These are phyloP conservation scores for Conomelus anceps DNA, from an alignment of 2,888 invertebrate species.

Conservation along the genomic window DNA sequence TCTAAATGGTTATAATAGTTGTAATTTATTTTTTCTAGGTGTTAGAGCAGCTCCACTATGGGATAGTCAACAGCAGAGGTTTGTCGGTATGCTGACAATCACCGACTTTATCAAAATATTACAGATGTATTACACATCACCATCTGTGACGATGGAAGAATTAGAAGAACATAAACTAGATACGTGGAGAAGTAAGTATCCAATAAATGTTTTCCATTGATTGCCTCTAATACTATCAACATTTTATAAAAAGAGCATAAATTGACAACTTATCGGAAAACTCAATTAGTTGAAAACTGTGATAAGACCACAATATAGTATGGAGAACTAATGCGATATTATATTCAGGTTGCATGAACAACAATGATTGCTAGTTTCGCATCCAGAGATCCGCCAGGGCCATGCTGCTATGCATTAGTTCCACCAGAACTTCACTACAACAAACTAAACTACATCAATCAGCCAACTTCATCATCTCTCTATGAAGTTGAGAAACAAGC, in stretches of 20 bases:
- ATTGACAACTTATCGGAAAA: neutral
- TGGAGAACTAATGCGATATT: neutral
- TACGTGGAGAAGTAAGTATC: constrained; percentile 80
- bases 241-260: no score
- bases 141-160: constrained; percentile 89
- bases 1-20: neutral
- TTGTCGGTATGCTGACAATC: constrained; percentile 98
- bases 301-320: no score
- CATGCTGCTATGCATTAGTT: neutral
- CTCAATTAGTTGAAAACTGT: no score
- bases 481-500: neutral
- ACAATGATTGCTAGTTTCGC: neutral
- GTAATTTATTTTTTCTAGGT: constrained; percentile 48
- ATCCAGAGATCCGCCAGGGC: neutral
- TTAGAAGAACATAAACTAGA: constrained; percentile 93
- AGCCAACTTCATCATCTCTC: neutral
- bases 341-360: neutral
- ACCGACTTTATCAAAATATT: constrained; percentile 99
- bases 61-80: constrained; percentile 87
- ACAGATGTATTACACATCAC: constrained; percentile 94
- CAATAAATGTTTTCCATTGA: no score
- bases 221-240: no score
- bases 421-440: neutral
- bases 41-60: constrained; percentile 96
- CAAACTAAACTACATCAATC: neutral